Evolutionary conservation across 2,113 vertebrate genomes (phyloP).

Genomic region (Leptodactylus fuscus): DNA sequence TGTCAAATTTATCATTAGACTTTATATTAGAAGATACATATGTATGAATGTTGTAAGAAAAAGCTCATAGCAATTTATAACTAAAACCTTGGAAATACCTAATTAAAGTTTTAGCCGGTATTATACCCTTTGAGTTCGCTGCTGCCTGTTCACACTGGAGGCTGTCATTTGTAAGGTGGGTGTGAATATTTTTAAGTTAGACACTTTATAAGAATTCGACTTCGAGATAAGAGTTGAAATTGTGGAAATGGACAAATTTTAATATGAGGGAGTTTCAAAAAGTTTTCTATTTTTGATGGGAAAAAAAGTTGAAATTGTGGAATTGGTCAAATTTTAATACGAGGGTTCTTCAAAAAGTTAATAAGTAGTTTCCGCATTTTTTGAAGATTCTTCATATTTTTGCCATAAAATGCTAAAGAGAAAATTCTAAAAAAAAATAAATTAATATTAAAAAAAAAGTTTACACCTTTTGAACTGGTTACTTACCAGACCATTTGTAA

Average conservation of each 20-base stretch:
- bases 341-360: too few species aligned
- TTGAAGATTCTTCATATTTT: not conserved
- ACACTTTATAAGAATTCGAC: not conserved
- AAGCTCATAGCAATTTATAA: slow-evolving; percentile 44
- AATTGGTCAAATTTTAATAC: not conserved
- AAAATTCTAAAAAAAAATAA: too few species aligned
- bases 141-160: not conserved
- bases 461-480: too few species aligned
- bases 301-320: too few species aligned
- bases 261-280: too few species aligned
- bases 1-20: slow-evolving; percentile 39
- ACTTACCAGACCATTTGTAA: too few species aligned
- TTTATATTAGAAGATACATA: slow-evolving; percentile 45
- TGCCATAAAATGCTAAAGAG: too few species aligned
- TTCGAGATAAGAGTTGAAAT: not conserved
- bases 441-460: too few species aligned
- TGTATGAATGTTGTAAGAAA: slow-evolving; percentile 49
- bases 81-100: slow-evolving; percentile 46
- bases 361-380: not conserved
- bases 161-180: not conserved
- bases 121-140: slow-evolving; percentile 20
- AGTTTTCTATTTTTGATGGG: too few species aligned
- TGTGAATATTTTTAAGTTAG: not conserved
- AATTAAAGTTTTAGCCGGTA: slow-evolving; percentile 37
- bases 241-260: not conserved